Evolutionary conservation across 1,140 invertebrate genomes (phyloP).

Genomic region (Bombus turneri): DNA sequence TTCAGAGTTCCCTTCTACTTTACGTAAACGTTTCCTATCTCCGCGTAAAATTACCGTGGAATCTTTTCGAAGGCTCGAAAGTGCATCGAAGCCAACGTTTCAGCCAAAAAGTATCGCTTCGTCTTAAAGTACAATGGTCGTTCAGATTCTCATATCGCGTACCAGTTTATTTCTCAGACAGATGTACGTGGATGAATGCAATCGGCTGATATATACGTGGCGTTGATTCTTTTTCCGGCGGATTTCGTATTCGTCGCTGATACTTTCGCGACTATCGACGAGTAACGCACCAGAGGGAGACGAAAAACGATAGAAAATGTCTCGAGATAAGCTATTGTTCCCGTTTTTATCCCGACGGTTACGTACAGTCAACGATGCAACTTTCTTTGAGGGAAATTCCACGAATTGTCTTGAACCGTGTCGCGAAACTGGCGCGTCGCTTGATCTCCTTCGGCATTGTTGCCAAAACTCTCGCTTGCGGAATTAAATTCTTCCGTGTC

Average conservation of each 20-base stretch:
- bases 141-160: neutral
- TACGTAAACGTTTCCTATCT: neutral
- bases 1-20: neutral
- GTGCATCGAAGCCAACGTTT: neutral
- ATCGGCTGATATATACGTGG: conserved; percentile 31
- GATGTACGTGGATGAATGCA: conserved; percentile 42
- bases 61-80: neutral
- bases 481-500: conserved; percentile 34
- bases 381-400: conserved; percentile 46
- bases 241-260: conserved; percentile 53
- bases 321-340: conserved; percentile 50
- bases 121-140: neutral
- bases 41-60: neutral
- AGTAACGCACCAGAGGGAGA: conserved; percentile 9
- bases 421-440: conserved; percentile 20
- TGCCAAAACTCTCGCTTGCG: neutral
- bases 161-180: conserved; percentile 36
- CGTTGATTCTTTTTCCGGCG: conserved; percentile 50
- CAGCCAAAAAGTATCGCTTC: neutral
- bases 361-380: conserved; percentile 15
- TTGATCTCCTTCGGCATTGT: conserved; percentile 36
- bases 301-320: conserved; percentile 47
- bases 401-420: conserved; percentile 25
- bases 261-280: conserved; percentile 47
- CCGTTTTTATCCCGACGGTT: conserved; percentile 33